Conservation (phyloP, 1,140 invertebrate genomes). For the Leptinotarsa texana region DNA sequence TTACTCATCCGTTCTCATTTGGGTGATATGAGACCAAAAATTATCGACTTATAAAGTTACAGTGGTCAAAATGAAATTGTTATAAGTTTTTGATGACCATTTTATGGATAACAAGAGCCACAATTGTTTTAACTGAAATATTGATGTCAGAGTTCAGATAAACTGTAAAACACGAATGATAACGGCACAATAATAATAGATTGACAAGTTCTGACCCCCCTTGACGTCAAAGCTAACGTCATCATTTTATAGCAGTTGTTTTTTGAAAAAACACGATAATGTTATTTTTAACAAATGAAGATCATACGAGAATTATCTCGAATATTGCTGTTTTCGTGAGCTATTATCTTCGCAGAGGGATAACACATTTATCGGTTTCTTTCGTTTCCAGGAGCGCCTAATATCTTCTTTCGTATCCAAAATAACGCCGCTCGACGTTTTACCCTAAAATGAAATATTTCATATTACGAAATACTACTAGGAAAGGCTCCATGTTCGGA, state of each 20-base stretch:
- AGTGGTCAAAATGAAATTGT: background rate
- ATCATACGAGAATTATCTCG: background rate
- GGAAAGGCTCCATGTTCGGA: no score
- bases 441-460: no score
- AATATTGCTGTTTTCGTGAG: background rate
- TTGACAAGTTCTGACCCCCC: background rate
- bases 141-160: background rate
- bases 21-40: no score
- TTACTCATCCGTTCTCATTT: no score
- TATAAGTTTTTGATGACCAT: background rate
- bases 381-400: background rate
- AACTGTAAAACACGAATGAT: background rate
- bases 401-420: background rate
- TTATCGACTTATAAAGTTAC: background rate
- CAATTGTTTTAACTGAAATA: background rate
- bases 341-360: background rate
- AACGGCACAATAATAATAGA: background rate
- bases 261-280: slow-evolving; percentile 4
- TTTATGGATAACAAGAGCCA: background rate
- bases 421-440: no score
- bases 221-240: slow-evolving; percentile 2
- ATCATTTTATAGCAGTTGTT: background rate
- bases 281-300: background rate
- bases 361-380: background rate
- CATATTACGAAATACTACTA: no score